Evolutionary conservation across 2,888 invertebrate genomes (phyloP), one percentile per base, ranked within the genome.

Genomic region (Noctua janthe): DNA sequence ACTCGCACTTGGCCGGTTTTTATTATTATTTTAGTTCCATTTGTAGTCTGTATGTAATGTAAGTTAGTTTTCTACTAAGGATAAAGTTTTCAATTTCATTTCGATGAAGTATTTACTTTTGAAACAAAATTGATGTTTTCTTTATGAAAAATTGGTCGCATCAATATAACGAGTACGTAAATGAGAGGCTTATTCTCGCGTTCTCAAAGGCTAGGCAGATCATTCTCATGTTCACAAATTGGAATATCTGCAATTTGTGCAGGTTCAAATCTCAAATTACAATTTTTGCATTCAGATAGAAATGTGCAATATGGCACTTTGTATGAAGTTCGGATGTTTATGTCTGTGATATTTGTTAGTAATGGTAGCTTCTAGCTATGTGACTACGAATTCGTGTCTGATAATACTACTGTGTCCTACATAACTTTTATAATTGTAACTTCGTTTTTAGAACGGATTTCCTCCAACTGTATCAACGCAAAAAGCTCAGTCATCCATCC

Each of bases 311-410:
- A 39, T 39, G 23, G 81, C 62, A 85, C 71, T 35, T 64, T 72
- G 59, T 72, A 62, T 51, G 20, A 70, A 83, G 56, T 77, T 83
- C 43, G 78, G 70, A 83, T 83, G 81, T 83, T 82, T 81, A 83
- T 83, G 81, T 81, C 84, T 79, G 79, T 78, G 47, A 47, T 66
- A 47, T 66, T 5, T 82, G 39, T 84, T 72, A 64, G 49, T 47
- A 20, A 59, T 51, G 23, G 66, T 56, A 81, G 35, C 23, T 35
- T 11, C 29, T 85, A 74, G 54, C n/a, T 47, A 15, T 85, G n/a
- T 8, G 56, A 51, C 1, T 51, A 56, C 47, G 7, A 39, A 70
- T 51, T 64, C 54, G 6, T 11, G 39, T 29, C 39, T 72, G 62
- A 69, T 73, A 69, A 39, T 62, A 15, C 4, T 59, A 49, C 15